Percentiles rank a stretch among this genome's conserved stretches.
Conservation (phyloP, 2,113 vertebrate genomes). For the Odobenus rosmarus region DNA sequence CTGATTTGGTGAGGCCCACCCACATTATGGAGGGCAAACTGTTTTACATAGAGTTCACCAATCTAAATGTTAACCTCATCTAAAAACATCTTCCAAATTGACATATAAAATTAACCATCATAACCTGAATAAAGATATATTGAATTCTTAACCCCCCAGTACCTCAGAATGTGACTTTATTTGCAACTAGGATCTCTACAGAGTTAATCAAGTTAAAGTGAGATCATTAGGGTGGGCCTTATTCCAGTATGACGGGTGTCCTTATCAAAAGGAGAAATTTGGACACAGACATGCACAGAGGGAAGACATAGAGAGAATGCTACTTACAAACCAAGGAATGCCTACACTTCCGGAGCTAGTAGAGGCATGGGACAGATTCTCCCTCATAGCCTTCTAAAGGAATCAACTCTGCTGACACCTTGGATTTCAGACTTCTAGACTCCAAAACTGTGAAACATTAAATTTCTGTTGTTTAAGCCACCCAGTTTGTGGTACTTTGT, state of each 20-base stretch:
- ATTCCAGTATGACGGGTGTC: not conserved
- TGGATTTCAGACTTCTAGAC: not conserved
- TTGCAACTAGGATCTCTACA: not conserved
- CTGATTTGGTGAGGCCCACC: not conserved
- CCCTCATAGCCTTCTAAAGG: not conserved
- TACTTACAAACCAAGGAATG: not conserved
- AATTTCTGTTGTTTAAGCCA: not conserved
- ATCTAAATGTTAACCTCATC: not conserved
- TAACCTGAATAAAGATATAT: not conserved
- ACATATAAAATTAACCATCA: not conserved
- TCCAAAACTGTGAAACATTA: not conserved
- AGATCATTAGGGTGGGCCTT: not conserved
- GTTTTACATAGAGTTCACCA: not conserved
- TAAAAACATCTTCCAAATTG: not conserved
- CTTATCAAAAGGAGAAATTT: not conserved
- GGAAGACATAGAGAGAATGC: not conserved
- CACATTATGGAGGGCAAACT: not conserved
- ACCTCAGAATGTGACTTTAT: not conserved
- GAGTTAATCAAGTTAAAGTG: not conserved
- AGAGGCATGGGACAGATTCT: not conserved
- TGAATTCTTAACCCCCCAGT: not conserved
- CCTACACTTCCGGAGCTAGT: not conserved
- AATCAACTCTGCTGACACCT: not conserved
- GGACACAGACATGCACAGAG: not conserved
- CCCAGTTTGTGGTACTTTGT: not conserved